A percentile compares a stretch with the other conserved stretches of the same genome.
These are phyloP conservation scores for Vidua chalybeata DNA, from an alignment of 2,113 vertebrate genomes.

Conservation along the genomic window DNA sequence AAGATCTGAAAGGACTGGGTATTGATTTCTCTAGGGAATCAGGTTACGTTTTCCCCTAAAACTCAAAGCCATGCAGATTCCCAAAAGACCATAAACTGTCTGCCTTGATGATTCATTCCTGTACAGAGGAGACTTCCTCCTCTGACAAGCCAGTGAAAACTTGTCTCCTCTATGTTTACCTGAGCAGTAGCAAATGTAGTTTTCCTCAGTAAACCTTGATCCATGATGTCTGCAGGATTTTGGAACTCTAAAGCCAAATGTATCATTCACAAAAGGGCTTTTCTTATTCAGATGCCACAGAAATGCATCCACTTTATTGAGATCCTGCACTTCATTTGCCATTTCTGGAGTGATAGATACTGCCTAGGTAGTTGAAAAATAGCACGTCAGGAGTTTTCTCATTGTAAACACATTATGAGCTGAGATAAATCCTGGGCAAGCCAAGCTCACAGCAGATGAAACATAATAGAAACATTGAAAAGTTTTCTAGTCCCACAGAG, in stretches of 20 bases:
- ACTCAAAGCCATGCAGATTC: not conserved
- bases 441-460: not conserved
- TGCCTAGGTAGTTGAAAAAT: not conserved
- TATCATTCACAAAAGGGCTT: not conserved
- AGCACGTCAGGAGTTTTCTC: not conserved
- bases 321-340: not conserved
- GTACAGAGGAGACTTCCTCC: not conserved
- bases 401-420: not conserved
- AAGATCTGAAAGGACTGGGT: not conserved
- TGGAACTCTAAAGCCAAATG: not conserved
- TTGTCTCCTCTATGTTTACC: not conserved
- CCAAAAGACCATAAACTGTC: not conserved
- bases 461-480: not conserved
- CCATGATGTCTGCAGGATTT: not conserved
- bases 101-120: not conserved
- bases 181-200: not conserved
- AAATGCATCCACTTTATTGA: not conserved
- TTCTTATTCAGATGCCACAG: not conserved
- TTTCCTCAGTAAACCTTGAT: not conserved
- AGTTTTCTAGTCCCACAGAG: not conserved
- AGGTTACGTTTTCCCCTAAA: not conserved
- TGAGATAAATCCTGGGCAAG: slow-evolving; percentile 1
- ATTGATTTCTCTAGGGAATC: not conserved
- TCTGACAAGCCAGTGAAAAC: not conserved
- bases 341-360: not conserved